These are phyloP conservation scores for Ligdia adustata DNA, from an alignment of 2,888 invertebrate genomes.

Conservation along the genomic window DNA sequence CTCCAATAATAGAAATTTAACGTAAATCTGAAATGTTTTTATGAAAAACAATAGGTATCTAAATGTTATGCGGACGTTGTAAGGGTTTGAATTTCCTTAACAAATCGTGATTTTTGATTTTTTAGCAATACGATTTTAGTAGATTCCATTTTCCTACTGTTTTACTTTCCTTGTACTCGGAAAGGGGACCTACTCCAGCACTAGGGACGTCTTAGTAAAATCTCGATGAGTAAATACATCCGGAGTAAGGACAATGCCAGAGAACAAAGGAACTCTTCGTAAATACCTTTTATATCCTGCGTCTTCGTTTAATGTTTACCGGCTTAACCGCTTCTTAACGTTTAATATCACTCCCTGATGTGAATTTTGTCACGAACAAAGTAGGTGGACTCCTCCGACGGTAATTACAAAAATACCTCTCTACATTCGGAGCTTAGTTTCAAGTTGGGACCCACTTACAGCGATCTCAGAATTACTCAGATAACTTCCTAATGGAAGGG, in stretches of 20 bases:
- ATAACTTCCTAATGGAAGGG: constrained; percentile 42
- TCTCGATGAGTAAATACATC: constrained; percentile 50
- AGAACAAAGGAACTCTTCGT: constrained; percentile 55
- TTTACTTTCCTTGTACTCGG: no score
- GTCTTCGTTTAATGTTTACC: constrained; percentile 43
- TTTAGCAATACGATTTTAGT: no score
- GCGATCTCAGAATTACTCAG: constrained; percentile 38
- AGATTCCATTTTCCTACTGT: not conserved
- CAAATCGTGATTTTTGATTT: constrained; percentile 5
- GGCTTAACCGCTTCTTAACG: constrained; percentile 38
- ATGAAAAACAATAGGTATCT: constrained; percentile 16
- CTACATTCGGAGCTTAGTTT: constrained; percentile 29
- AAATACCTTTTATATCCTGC: constrained; percentile 61
- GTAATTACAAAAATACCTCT: constrained; percentile 33
- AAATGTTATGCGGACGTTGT: constrained; percentile 4
- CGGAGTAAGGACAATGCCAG: constrained; percentile 50
- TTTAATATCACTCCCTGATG: constrained; percentile 34
- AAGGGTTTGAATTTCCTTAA: constrained; percentile 12
- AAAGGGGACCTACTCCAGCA: constrained; percentile 34
- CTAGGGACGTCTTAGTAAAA: constrained; percentile 45
- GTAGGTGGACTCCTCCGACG: constrained; percentile 9
- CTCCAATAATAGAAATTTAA: constrained; percentile 23
- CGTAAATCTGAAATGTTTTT: constrained; percentile 20
- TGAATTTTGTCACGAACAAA: constrained; percentile 23
- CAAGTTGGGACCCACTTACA: constrained; percentile 34